phyloP scores from a whole-genome alignment of 1,140 invertebrate species.

The Drosophila nannoptera region DNA sequence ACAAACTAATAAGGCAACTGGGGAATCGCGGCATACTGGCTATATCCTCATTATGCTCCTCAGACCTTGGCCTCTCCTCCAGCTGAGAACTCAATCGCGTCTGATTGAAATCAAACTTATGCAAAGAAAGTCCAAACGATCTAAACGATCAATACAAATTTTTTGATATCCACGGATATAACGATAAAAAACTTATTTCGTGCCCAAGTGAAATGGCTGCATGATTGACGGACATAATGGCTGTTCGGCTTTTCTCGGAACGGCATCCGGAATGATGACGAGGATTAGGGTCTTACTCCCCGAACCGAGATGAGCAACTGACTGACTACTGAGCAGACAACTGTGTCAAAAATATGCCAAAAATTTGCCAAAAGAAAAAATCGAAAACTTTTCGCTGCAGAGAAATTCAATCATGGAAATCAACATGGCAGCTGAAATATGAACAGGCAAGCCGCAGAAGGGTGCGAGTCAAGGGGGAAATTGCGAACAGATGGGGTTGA shows the following conservation, averaged over 20 bases:
- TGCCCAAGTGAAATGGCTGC: too few species aligned
- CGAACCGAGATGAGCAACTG: not conserved
- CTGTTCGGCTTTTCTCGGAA: too few species aligned
- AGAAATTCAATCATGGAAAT: conserved; percentile 42
- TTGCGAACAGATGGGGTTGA: not conserved
- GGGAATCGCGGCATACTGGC: conserved; percentile 66
- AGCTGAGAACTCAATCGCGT: too few species aligned
- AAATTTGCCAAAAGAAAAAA: conserved; percentile 42
- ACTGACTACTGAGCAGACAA: conserved; percentile 25
- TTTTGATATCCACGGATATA: too few species aligned
- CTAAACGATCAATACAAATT: too few species aligned
- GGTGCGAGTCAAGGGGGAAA: not conserved
- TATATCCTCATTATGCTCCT: conserved; percentile 58
- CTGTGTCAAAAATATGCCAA: conserved; percentile 22
- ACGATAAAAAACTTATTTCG: too few species aligned
- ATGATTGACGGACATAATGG: too few species aligned
- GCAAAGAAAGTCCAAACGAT: too few species aligned
- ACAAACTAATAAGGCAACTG: conserved; percentile 49
- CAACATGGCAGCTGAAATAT: conserved; percentile 42
- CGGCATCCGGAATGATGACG: too few species aligned
- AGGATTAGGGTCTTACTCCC: too few species aligned
- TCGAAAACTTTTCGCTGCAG: conserved; percentile 44
- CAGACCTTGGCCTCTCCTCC: conserved; percentile 29
- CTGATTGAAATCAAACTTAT: too few species aligned
- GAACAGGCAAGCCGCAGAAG: not conserved